Evolutionary conservation across 92 coral and sea anemone species (phyloP).

Genomic region (Palythoa grandiflora): DNA sequence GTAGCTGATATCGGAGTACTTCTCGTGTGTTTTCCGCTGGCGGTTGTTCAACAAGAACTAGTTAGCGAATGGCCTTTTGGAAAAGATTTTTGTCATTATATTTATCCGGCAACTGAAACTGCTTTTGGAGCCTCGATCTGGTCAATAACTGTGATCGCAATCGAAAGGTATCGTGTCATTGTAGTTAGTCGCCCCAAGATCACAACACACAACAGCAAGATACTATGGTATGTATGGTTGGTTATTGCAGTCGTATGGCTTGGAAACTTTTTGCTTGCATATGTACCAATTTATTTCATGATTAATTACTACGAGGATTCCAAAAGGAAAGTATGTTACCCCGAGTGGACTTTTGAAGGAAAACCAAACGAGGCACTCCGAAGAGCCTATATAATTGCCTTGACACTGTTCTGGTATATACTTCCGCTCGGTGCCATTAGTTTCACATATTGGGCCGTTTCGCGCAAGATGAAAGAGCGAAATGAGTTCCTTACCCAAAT

Average conservation of each 20-base stretch:
- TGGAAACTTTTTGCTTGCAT: conserved; percentile 27
- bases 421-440: conserved; percentile 21
- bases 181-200: conserved; percentile 40
- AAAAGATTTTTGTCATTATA: conserved; percentile 6
- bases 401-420: conserved; percentile 27
- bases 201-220: conserved; percentile 28
- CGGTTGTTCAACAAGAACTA: conserved; percentile 26
- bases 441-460: conserved; percentile 37
- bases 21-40: conserved; percentile 14
- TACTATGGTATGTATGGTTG: conserved; percentile 20
- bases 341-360: conserved; percentile 22
- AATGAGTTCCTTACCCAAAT: conserved; percentile 26
- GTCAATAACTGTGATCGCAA: conserved; percentile 41
- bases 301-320: conserved; percentile 1
- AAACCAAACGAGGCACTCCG: neutral
- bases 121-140: conserved; percentile 36
- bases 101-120: conserved; percentile 33
- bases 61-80: conserved; percentile 21
- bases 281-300: conserved; percentile 9
- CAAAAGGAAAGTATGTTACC: neutral
- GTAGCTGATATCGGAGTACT: conserved; percentile 37
- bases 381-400: neutral
- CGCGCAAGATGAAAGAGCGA: conserved; percentile 34
- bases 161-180: conserved; percentile 43
- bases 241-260: conserved; percentile 36